phyloP scores from a whole-genome alignment of 1,140 invertebrate species.

The Panulirus ornatus region DNA sequence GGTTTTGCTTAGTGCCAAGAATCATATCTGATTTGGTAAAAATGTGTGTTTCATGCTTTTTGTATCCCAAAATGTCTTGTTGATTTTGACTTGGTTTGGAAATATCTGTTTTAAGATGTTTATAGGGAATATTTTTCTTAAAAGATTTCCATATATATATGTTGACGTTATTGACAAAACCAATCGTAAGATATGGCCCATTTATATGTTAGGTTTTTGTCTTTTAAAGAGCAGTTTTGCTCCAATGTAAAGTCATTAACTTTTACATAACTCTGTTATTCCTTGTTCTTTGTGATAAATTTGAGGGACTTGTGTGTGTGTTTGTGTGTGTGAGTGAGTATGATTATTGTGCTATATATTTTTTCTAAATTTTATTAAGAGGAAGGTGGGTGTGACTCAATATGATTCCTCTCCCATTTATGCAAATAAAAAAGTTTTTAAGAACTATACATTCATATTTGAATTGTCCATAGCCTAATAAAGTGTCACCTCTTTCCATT shows the following conservation, averaged over 20 bases:
- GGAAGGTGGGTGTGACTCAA: neutral
- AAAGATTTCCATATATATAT: neutral
- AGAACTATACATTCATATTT: neutral
- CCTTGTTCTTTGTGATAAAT: neutral
- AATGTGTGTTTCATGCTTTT: neutral
- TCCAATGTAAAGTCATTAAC: neutral
- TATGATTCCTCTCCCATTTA: neutral
- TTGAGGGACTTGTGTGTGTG: neutral
- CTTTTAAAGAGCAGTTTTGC: too few relatives aligned
- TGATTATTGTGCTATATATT: neutral
- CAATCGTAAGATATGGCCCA: neutral
- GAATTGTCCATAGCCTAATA: neutral
- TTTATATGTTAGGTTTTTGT: neutral
- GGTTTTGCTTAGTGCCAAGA: conserved; percentile 22
- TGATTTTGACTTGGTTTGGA: neutral
- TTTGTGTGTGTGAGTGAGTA: neutral
- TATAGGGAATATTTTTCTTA: neutral
- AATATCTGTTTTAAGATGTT: neutral
- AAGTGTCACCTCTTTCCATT: neutral
- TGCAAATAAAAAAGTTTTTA: neutral
- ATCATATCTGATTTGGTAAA: neutral
- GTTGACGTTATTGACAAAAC: neutral
- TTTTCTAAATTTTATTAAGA: neutral
- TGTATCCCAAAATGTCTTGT: neutral
- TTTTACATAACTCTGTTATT: neutral